Conservation (phyloP, 2,888 invertebrate genomes). For the Eupeodes latifasciatus region DNA sequence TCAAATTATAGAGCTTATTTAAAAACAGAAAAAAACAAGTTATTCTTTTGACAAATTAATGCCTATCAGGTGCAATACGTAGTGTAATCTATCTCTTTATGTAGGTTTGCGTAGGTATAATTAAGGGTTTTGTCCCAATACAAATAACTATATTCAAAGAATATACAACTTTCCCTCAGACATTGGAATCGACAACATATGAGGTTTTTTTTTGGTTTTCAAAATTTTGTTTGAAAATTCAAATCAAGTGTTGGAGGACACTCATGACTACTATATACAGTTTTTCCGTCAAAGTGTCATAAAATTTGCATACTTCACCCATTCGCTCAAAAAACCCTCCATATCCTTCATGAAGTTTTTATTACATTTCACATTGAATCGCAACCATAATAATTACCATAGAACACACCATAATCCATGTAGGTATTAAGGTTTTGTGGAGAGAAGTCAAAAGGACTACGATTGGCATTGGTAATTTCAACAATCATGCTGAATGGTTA, state of each 20-base stretch:
- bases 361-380: slow-evolving; percentile 51
- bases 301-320: slow-evolving; percentile 61
- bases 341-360: slow-evolving; percentile 63
- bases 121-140: slow-evolving; percentile 16
- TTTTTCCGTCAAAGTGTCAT: slow-evolving; percentile 52
- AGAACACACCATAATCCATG: slow-evolving; percentile 55
- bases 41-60: no score
- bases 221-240: slow-evolving; percentile 34
- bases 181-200: slow-evolving; percentile 27
- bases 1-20: no score
- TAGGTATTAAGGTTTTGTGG: slow-evolving; percentile 31
- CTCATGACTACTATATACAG: slow-evolving; percentile 9
- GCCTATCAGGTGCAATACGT: no score
- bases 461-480: slow-evolving; percentile 37
- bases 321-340: slow-evolving; percentile 38
- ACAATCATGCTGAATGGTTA: slow-evolving; percentile 42
- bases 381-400: slow-evolving; percentile 61
- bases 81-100: not conserved
- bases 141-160: not conserved
- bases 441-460: slow-evolving; percentile 27
- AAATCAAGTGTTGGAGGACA: slow-evolving; percentile 34
- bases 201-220: not conserved
- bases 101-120: not conserved
- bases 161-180: not conserved
- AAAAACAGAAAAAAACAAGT: no score